These are phyloP conservation scores for Aotus griseimembra DNA, from an alignment of 2,797 vertebrate species.

Conservation along the genomic window DNA sequence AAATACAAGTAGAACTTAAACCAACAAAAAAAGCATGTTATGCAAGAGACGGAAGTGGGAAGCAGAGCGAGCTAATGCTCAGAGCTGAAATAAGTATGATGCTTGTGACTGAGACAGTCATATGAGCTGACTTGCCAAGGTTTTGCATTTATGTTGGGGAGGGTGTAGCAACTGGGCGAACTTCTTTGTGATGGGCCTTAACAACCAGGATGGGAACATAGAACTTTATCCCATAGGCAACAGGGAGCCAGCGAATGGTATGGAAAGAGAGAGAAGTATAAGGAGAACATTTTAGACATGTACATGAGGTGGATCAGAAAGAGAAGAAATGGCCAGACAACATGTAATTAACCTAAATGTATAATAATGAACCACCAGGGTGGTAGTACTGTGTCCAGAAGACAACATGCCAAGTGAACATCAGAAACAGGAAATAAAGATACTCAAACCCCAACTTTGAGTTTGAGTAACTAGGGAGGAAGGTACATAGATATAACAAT, in stretches of 20 bases:
- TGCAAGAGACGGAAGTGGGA: not conserved
- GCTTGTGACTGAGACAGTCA: accelerated
- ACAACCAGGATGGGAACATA: not conserved
- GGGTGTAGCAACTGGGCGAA: accelerated
- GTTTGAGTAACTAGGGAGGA: no score
- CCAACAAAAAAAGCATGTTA: accelerated
- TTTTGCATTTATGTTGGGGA: not conserved
- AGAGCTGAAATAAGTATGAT: accelerated
- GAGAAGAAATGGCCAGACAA: not conserved
- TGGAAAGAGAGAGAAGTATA: accelerated
- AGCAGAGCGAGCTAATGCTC: not conserved
- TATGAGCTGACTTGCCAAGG: no score
- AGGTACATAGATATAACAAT: accelerated
- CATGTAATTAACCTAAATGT: not conserved
- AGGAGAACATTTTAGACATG: not conserved
- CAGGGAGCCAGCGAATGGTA: not conserved
- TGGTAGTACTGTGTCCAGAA: no score
- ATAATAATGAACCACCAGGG: no score
- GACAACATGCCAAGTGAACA: not conserved
- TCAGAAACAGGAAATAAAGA: no score
- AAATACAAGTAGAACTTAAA: not conserved
- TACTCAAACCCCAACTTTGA: not conserved
- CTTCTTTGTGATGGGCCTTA: not conserved
- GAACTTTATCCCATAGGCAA: not conserved
- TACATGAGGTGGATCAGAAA: accelerated